Evolutionary conservation across 2,888 invertebrate genomes (phyloP), one percentile per base, ranked within the genome.

Genomic region (Cryptus armator): DNA sequence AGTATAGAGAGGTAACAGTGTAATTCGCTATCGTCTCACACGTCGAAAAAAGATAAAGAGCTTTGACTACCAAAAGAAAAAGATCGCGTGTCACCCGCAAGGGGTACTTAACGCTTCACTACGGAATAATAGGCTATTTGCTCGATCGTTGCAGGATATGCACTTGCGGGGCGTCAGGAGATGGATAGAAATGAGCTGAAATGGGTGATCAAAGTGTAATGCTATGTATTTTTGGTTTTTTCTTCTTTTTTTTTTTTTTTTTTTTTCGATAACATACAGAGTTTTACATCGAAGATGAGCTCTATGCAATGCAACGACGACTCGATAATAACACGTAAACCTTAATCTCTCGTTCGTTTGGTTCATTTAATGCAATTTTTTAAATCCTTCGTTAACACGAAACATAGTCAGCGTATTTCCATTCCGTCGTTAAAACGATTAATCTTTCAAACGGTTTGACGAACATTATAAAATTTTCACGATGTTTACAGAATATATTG

Each of bases 251-350:
- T 43, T n/a, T 67, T 67, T 64, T 62, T 53, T 68, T 37, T 24
- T 78, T n/a, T 72, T 91, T 91, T 90, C 88, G 86, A 85, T 91
- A 92, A 92, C 91, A 91, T 91, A 91, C 88, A 92, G 91, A 91
- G 90, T 89, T 91, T 85, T 91, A 92, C 92, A 92, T 91, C 90
- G 89, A 92, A 87, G 89, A 89, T 90, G 86, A 88, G 87, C 68
- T 88, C 89, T 91, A 90, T 91, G 89, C 86, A 89, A 90, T 90
- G 90, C 89, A 90, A 91, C 90, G 89, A 90, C 87, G 88, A 89
- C 88, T 89, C 89, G 89, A 88, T 89, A 88, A 88, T 83, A 84
- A 84, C 79, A 79, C 80, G 79, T 77, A 80, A 81, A 82, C 66
- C 56, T 81, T 81, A 51, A 66, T 74, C 56, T 64, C 51, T 76